Conservation (phyloP, 1,140 invertebrate genomes). For the Cydia splendana region DNA sequence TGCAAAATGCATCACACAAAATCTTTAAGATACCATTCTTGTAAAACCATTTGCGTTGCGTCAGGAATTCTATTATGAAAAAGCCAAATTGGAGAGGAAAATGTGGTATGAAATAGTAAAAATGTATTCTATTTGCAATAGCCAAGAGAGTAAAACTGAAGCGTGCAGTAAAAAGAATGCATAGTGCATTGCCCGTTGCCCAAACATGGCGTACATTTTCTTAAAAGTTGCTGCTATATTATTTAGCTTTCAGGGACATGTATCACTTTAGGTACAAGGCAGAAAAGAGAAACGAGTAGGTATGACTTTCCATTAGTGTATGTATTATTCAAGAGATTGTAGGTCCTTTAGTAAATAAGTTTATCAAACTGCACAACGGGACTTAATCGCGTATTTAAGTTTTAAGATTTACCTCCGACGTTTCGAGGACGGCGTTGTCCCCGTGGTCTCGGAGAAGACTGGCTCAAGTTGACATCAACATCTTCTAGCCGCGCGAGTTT, state of each 20-base stretch:
- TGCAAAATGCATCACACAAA: too few relatives aligned
- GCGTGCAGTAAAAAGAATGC: neutral
- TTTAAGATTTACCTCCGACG: too few relatives aligned
- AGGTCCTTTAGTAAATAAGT: too few relatives aligned
- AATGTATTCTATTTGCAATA: slow-evolving; percentile 7
- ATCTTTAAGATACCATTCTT: neutral
- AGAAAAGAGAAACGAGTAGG: neutral
- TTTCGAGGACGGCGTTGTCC: too few relatives aligned
- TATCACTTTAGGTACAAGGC: neutral
- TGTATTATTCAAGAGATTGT: neutral
- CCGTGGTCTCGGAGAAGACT: too few relatives aligned
- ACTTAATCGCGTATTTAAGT: too few relatives aligned
- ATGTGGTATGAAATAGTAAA: neutral
- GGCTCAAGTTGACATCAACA: too few relatives aligned
- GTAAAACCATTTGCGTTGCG: neutral
- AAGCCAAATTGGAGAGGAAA: neutral
- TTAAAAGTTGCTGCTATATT: neutral
- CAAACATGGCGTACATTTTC: neutral
- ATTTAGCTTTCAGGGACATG: neutral
- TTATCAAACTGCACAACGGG: too few relatives aligned
- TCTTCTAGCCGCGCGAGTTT: too few relatives aligned
- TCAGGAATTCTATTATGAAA: neutral
- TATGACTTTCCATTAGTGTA: neutral
- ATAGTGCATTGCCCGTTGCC: neutral
- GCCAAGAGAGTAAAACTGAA: too few relatives aligned